Base-by-base conservation (phyloP, 2,113 vertebrate genomes). In the Natator depressus region DNA sequence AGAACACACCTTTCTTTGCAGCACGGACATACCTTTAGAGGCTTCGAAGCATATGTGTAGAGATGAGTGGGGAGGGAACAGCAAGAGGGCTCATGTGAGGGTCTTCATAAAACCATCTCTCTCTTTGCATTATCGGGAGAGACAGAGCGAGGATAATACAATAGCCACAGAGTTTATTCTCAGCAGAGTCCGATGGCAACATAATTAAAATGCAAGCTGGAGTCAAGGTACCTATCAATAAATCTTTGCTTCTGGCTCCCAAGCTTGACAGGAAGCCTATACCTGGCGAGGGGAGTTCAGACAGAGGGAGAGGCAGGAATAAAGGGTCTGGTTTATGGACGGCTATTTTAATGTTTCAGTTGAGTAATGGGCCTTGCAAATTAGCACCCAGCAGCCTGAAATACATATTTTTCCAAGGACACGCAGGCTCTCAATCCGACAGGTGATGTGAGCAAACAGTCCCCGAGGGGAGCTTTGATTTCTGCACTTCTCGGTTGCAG, bases 321-420 rank as follows among this genome's bases (percentile, higher is more conserved):
- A 97, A 97, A 97, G 93, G 96, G 94, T 54, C 91, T 82, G 80
- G 89, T 96, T 97, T 97, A 96, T 90, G 57, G 51, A 97, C 94
- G 65, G 90, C 97, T 88, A 96, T 96, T 97, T 98, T 96, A 98
- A 97, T 96, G 98, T 97, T 98, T 96, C 82, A 6, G 97, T 98
- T 98, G 98, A 98, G 98, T 98, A 98, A 98, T 98, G 98, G 98
- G 95, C 97, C 98, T 98, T 98, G 98, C 98, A 98, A 98, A 98
- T 98, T 97, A 98, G 98, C 97, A 96, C 97, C 98, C 91, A 62
- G 96, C n/a, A 13, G 98, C 98, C 96, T 76, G 89, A 97, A 98
- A 98, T 98, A 97, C 95, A 86, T 98, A 98, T 97, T 98, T 98
- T 98, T 97, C 97, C 98, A 98, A 98, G 97, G 98, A 98, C 97